phyloP scores from a whole-genome alignment of 2,888 invertebrate genomes.

The Tetrapedia diversipes region DNA sequence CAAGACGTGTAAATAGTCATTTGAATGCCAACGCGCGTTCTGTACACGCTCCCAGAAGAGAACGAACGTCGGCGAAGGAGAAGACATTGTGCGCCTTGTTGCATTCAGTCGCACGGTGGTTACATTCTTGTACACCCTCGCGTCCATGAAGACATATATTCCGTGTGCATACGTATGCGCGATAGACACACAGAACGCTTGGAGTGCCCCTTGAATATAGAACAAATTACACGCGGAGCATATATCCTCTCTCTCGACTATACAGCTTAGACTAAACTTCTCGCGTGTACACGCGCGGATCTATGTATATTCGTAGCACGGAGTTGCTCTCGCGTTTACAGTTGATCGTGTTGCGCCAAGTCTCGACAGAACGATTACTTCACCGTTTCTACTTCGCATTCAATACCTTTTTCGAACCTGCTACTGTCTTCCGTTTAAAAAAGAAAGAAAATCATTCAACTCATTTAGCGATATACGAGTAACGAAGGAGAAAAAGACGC shows the following conservation, averaged over 20 bases:
- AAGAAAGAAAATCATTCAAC: neutral
- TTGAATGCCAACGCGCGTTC: slow-evolving; percentile 55
- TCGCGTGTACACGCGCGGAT: slow-evolving; percentile 30
- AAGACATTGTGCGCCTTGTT: slow-evolving; percentile 48
- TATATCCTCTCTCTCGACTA: slow-evolving; percentile 26
- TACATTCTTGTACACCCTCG: slow-evolving; percentile 55
- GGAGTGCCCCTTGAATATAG: slow-evolving; percentile 56
- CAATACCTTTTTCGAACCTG: neutral
- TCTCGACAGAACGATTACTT: slow-evolving; percentile 6
- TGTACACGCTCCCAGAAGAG: slow-evolving; percentile 39
- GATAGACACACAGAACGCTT: slow-evolving; percentile 23
- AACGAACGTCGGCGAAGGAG: slow-evolving; percentile 43
- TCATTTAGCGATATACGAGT: too few relatives aligned
- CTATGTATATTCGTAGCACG: slow-evolving; percentile 25
- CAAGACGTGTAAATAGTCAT: slow-evolving; percentile 50
- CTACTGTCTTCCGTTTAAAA: too few relatives aligned
- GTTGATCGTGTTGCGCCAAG: slow-evolving; percentile 17
- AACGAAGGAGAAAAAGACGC: neutral
- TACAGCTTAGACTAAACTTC: slow-evolving; percentile 28
- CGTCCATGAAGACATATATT: slow-evolving; percentile 41
- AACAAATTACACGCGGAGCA: slow-evolving; percentile 54
- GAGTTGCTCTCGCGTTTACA: slow-evolving; percentile 31
- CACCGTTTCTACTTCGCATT: slow-evolving; percentile 1
- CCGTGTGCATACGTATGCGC: slow-evolving; percentile 25
- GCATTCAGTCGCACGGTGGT: slow-evolving; percentile 43